Evolutionary conservation across 2,797 vertebrate species (phyloP).

Genomic region (Acipenser ruthenus): DNA sequence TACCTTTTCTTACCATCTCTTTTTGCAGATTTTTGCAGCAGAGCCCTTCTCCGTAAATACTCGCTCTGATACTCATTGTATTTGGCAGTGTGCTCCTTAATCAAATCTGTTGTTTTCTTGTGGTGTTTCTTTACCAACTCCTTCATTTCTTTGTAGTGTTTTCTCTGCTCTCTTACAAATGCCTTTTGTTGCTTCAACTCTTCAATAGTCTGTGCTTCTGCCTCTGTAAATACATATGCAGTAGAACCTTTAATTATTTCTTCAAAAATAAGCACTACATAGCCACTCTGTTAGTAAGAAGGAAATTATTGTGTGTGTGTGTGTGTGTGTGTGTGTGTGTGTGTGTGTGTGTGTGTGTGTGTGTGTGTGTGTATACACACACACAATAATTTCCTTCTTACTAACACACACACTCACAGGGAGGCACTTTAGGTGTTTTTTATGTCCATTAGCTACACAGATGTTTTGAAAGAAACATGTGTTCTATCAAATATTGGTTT

Average conservation of each 20-base stretch:
- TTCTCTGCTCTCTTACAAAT: conserved; percentile 88
- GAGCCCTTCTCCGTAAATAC: conserved; percentile 66
- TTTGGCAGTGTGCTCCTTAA: conserved; percentile 86
- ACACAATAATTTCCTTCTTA: too few species aligned
- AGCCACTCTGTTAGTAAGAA: too few species aligned
- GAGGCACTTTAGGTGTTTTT: too few species aligned
- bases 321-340: too few species aligned
- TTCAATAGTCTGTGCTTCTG: conserved; percentile 85
- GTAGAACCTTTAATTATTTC: not conserved
- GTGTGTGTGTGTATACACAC: too few species aligned
- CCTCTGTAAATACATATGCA: conserved; percentile 51
- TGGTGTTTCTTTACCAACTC: conserved; percentile 90
- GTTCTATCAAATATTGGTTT: too few species aligned
- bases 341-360: too few species aligned
- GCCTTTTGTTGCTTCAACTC: conserved; percentile 91
- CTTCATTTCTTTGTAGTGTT: conserved; percentile 98
- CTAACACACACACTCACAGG: too few species aligned
- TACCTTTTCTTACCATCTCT: conserved; percentile 93
- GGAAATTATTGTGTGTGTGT: too few species aligned
- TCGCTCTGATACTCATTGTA: conserved; percentile 82
- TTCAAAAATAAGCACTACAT: too few species aligned
- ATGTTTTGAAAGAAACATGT: too few species aligned
- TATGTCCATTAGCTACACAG: too few species aligned
- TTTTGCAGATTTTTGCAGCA: conserved; percentile 80
- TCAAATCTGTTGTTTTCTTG: conserved; percentile 87